These are phyloP conservation scores for Minunthozetes semirufus DNA, from an alignment of 2,888 invertebrate genomes.

Conservation along the genomic window DNA sequence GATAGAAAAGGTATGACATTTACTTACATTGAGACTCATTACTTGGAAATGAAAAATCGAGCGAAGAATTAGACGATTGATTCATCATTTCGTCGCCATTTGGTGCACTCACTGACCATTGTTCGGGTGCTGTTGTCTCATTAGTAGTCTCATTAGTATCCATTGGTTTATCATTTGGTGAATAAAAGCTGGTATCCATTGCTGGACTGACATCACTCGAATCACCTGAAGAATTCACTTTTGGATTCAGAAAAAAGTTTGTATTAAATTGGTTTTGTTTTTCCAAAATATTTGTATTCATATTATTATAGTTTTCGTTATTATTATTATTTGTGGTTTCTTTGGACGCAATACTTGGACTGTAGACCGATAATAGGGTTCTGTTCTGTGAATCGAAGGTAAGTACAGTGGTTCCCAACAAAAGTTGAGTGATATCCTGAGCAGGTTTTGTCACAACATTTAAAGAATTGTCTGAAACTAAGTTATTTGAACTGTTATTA, in stretches of 20 bases:
- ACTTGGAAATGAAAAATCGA: slow-evolving; percentile 19
- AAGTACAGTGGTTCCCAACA: slow-evolving; percentile 11
- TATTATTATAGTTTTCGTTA: not conserved
- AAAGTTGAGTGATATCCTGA: not conserved
- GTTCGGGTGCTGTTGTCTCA: not conserved
- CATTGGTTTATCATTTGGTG: not conserved
- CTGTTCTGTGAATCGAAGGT: not conserved
- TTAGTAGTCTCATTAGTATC: not conserved
- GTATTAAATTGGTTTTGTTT: not conserved
- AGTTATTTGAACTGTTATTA: not conserved
- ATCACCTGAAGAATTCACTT: not conserved
- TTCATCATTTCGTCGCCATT: slow-evolving; percentile 8
- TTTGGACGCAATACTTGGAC: not conserved
- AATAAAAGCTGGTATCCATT: slow-evolving; percentile 20
- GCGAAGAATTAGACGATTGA: slow-evolving; percentile 15
- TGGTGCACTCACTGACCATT: not conserved
- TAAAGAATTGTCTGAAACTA: not conserved
- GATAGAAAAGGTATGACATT: not conserved
- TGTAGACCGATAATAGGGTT: not conserved
- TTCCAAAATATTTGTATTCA: not conserved
- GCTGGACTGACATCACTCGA: not conserved
- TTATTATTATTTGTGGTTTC: not conserved
- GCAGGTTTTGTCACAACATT: not conserved
- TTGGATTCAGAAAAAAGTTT: not conserved
- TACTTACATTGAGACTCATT: slow-evolving; percentile 25